Conservation (phyloP, 1,140 invertebrate species). For the Catajapyx aquilonaris region DNA sequence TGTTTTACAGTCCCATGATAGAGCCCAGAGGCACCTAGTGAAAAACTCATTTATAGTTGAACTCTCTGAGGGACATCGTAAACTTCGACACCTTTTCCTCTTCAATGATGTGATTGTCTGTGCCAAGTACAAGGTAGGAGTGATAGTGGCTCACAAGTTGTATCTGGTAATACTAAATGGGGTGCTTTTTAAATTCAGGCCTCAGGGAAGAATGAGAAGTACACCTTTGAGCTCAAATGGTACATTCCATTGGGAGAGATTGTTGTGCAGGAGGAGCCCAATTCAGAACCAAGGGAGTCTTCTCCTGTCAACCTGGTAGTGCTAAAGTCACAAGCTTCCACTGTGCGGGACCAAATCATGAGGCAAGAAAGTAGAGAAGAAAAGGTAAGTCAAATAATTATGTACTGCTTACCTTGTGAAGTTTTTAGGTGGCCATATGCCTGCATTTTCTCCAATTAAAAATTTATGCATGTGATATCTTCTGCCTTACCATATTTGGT, state of each 20-base stretch:
- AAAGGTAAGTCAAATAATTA: slow-evolving; percentile 26
- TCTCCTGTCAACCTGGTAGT: slow-evolving; percentile 62
- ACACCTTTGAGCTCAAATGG: slow-evolving; percentile 83
- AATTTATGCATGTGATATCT: no score
- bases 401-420: no score
- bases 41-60: slow-evolving; percentile 91
- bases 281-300: slow-evolving; percentile 40
- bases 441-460: slow-evolving; percentile 13
- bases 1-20: slow-evolving; percentile 39
- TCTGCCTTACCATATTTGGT: neutral
- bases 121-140: slow-evolving; percentile 68
- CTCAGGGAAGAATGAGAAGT: slow-evolving; percentile 52
- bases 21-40: slow-evolving; percentile 62
- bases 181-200: slow-evolving; percentile 24
- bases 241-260: slow-evolving; percentile 61
- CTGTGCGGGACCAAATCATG: slow-evolving; percentile 59
- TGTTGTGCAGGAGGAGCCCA: slow-evolving; percentile 41
- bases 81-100: slow-evolving; percentile 76
- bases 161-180: no score
- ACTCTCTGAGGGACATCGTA: slow-evolving; percentile 63
- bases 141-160: neutral
- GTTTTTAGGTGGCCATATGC: no score
- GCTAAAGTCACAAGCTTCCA: slow-evolving; percentile 65
- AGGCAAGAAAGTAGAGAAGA: slow-evolving; percentile 45
- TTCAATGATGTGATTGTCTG: slow-evolving; percentile 90